Conservation (phyloP, 2,113 vertebrate species). For the Aepyceros melampus region DNA sequence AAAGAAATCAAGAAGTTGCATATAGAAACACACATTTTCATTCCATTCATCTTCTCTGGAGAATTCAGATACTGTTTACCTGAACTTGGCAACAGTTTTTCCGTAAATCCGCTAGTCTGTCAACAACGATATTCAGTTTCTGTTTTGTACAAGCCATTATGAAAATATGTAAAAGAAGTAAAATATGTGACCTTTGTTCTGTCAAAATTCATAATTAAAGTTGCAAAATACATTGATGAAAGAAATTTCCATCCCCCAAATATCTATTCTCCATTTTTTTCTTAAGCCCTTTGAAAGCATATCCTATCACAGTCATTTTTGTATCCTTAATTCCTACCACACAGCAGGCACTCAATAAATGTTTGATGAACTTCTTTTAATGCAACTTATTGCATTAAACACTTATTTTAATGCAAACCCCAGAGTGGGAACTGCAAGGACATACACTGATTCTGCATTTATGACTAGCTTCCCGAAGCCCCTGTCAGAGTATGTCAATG, state of each 20-base stretch:
- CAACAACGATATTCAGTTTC: slow-evolving; percentile 21
- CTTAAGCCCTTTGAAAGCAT: neutral
- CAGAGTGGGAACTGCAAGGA: neutral
- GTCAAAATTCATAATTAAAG: slow-evolving; percentile 11
- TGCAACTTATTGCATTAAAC: neutral
- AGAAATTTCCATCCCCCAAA: neutral
- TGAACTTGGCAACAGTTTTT: slow-evolving; percentile 43
- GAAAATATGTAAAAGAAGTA: neutral
- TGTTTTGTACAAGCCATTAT: neutral
- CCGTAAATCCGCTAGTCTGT: slow-evolving; percentile 5
- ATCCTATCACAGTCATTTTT: neutral
- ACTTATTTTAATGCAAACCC: neutral
- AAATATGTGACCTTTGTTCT: neutral
- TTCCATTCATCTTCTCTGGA: slow-evolving; percentile 48
- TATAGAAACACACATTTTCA: slow-evolving; percentile 47
- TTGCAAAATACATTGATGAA: neutral
- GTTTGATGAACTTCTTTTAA: neutral
- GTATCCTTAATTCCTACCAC: too few species aligned
- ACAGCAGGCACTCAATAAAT: neutral
- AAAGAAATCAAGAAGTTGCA: slow-evolving; percentile 23
- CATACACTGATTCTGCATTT: neutral
- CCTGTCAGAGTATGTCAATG: neutral
- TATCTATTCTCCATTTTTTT: neutral
- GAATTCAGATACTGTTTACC: slow-evolving; percentile 34
- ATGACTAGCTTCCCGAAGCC: neutral